phyloP scores from a whole-genome alignment of 2,113 vertebrate genomes.

The Cyprinodon variegatus region DNA sequence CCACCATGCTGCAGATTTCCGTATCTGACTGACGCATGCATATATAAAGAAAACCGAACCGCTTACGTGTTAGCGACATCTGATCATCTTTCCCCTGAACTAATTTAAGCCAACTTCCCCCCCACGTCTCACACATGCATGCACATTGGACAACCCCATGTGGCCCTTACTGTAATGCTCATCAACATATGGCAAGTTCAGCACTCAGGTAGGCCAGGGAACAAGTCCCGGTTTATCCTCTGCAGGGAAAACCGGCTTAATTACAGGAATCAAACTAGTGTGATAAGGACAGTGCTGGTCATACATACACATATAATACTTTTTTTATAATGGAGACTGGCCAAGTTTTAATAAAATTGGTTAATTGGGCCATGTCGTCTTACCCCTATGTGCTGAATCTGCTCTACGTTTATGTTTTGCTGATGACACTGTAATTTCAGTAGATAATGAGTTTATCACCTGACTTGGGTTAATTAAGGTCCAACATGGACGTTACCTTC shows the following conservation, averaged over 20 bases:
- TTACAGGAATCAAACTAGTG: constrained; percentile 18
- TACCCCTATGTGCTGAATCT: not conserved
- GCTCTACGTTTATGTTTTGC: not conserved
- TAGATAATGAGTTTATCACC: not conserved
- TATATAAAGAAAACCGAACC: not conserved
- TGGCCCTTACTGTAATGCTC: constrained; percentile 8
- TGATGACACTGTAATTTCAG: not conserved
- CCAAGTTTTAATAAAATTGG: not conserved
- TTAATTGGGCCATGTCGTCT: constrained; percentile 27
- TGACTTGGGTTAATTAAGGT: not conserved
- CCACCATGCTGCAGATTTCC: not conserved
- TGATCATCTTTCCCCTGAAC: constrained; percentile 56
- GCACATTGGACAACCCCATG: constrained; percentile 1
- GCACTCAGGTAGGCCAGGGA: constrained; percentile 8
- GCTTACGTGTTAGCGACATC: constrained; percentile 38
- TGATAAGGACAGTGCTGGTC: constrained; percentile 1
- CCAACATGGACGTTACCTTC: not conserved
- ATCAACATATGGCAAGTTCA: constrained; percentile 41
- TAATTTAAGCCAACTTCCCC: constrained; percentile 54
- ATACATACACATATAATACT: not conserved
- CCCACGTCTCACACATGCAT: not conserved
- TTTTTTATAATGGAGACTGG: not conserved
- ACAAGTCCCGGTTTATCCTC: constrained; percentile 23
- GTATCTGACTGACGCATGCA: not conserved
- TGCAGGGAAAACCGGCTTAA: constrained; percentile 16